Evolutionary conservation across 1,140 invertebrate genomes (phyloP), one percentile per base, ranked within the genome.

Genomic region (Sarcophaga bullata): DNA sequence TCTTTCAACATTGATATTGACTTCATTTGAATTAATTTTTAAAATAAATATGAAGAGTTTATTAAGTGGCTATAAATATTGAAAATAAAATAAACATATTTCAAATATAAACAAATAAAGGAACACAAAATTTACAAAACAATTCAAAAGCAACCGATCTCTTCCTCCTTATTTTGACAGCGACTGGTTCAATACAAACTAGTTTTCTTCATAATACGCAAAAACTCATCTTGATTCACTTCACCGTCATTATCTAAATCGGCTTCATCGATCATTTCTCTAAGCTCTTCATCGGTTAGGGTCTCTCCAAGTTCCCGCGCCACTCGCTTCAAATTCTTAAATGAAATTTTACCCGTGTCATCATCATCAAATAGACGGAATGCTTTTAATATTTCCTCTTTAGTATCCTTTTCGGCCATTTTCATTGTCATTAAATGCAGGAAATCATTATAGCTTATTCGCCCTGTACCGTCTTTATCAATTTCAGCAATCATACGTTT

Each of bases 261-360:
- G 49, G 98, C 98, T 92, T 99, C 98, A 87, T 97, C 95, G 84
- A 99, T 98, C 98, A 99, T 99, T 92, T 99, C 98, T 90, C 98
- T 94, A 5, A 99, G 90, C 91, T 99, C 98, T 90, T 99, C 98
- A 91, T 99, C 98, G 13, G 96, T 97, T 48, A 99, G 91, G 88
- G 96, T 98, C 91, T 99, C 98, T 0, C 98, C 98, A 19, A 99
- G 91, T 91, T 99, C 97, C 86, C 95, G 94, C 5, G 98, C 96
- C n/a, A 99, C 97, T 85, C 96, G 92, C 91, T 98, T 98, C n/a
- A 99, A 91, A 92, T 99, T 98, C 86, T 96, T 95, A 86, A 99
- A 98, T 37, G 97, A 95, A 84, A 99, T 99, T 91, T 97, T 98
- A 8, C 98, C 98, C 84, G 95, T 95, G 86, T 97, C 94, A 90